Percentiles rank a stretch among this genome's conserved stretches.
Conservation (phyloP, 2,797 vertebrate species). For the Chiloscyllium punctatum region DNA sequence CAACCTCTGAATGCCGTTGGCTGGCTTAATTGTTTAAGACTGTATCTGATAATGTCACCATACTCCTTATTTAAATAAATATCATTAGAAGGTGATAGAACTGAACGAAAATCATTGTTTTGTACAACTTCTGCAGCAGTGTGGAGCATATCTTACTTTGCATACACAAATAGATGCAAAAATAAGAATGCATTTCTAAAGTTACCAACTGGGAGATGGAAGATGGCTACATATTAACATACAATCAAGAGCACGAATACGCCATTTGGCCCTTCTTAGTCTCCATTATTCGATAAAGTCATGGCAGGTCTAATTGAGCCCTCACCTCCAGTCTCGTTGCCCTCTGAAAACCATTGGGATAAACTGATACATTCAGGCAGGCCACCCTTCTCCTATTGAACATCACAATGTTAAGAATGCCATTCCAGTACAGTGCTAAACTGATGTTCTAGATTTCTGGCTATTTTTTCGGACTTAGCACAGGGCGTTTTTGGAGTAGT, state of each 20-base stretch:
- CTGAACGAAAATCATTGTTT: not conserved
- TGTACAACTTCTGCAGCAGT: not conserved
- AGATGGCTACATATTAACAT: too few relatives aligned
- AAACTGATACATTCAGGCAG: not conserved
- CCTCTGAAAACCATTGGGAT: not conserved
- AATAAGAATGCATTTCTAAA: not conserved
- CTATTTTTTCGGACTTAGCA: not conserved
- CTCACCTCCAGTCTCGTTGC: too few relatives aligned
- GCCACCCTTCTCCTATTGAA: not conserved
- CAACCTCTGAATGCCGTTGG: not conserved
- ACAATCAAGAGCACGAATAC: too few relatives aligned
- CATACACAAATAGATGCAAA: not conserved
- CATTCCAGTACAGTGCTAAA: not conserved
- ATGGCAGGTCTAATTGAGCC: too few relatives aligned
- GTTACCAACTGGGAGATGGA: not conserved
- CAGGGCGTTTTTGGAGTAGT: not conserved
- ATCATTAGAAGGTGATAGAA: not conserved
- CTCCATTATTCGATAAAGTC: too few relatives aligned
- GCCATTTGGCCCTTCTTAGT: too few relatives aligned
- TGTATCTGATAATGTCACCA: not conserved
- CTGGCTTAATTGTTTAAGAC: not conserved
- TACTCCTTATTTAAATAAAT: not conserved
- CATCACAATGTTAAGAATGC: not conserved
- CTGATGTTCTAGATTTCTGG: not conserved
- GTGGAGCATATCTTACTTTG: too few relatives aligned